Conservation (phyloP, 2,797 vertebrate genomes). For the Coregonus sp. region DNA sequence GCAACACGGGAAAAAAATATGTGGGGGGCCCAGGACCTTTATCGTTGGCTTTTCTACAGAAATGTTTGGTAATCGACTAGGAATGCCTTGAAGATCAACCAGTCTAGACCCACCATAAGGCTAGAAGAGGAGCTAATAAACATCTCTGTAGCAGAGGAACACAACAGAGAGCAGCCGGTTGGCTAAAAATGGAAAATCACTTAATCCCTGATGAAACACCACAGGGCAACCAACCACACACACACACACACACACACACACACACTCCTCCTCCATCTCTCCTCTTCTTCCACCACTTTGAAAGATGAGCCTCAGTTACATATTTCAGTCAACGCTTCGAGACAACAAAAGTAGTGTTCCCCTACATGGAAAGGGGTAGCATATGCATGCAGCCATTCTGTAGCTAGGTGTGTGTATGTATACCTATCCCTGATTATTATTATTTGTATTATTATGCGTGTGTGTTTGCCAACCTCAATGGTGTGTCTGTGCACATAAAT, state of each 20-base stretch:
- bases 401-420: too few species aligned
- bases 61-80: too few species aligned
- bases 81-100: too few species aligned
- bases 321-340: conserved; percentile 20
- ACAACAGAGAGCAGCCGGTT: conserved; percentile 69
- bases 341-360: conserved; percentile 25
- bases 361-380: conserved; percentile 11
- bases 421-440: too few species aligned
- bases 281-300: conserved; percentile 48
- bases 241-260: conserved; percentile 51
- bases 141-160: conserved; percentile 55
- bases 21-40: too few species aligned
- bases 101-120: too few species aligned
- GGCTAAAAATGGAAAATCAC: conserved; percentile 79
- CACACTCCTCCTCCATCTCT: conserved; percentile 44
- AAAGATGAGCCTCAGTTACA: conserved; percentile 41
- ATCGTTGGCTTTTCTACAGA: too few species aligned
- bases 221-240: conserved; percentile 67
- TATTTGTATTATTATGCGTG: background rate
- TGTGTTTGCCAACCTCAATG: conserved; percentile 1
- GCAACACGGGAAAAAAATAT: too few species aligned
- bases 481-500: conserved; percentile 24
- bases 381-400: background rate
- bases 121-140: conserved; percentile 52
- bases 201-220: conserved; percentile 72